Base-by-base conservation (phyloP, 2,113 vertebrate genomes). In the Asarcornis scutulata region DNA sequence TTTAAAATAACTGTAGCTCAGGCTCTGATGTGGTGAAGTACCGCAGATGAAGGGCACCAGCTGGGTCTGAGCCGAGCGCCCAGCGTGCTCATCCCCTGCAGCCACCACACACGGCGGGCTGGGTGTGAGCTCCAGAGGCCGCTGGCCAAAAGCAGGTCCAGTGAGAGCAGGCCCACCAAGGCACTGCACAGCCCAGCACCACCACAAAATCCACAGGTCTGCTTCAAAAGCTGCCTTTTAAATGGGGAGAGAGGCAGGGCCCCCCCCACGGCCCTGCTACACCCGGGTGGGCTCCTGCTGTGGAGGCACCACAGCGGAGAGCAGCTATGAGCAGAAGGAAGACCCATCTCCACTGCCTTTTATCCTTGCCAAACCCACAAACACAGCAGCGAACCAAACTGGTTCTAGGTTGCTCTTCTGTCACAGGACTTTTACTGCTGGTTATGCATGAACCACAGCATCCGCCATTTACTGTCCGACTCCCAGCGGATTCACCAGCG, bases 351-450 rank as follows among this genome's bases (percentile, higher is more conserved):
- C 42, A 75, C 0, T 78, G 64, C 91, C 53, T 93, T 86, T 74
- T 74, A 15, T 60, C 66, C 76, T 77, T 56, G 48, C 58, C 0
- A 1, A 92, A 82, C 40, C 67, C 59, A 79, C 80, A 91, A 79
- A 79, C 66, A 85, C 14, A 53, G 46, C 62, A 95, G 79, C 91
- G 95, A 93, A 94, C 81, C 74, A 91, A 92, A 93, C 88, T 87
- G 62, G 88, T 97, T 95, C 91, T 25, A 84, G 44, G 58, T 46
- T 87, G 77, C 2, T 4, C 62, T 79, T 91, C 77, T 66, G 66
- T 55, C 83, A 69, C 55, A 76, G 40, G 84, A 92, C 81, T 94
- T 96, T 91, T 93, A 96, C 92, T 95, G 80, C 66, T 92, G 9
- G 16, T 92, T 93, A 89, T 59, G 40, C 42, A 69, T 22, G 66